Conservation (phyloP, 2,113 vertebrate genomes). For the Hemibagrus wyckioides region DNA sequence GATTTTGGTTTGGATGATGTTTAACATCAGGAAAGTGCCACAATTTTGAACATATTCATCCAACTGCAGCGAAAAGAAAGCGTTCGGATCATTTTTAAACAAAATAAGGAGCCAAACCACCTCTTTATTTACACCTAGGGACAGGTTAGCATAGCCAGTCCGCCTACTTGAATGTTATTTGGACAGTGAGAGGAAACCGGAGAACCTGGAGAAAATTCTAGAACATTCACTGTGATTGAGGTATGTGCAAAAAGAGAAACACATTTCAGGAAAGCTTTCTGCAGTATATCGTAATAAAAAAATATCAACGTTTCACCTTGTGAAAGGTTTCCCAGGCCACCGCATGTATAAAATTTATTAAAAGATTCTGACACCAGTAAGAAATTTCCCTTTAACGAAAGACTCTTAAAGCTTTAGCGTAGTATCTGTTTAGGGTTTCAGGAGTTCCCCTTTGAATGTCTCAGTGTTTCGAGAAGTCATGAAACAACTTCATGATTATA, state of each 20-base stretch:
- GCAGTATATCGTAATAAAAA: neutral
- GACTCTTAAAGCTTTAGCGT: neutral
- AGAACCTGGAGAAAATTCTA: neutral
- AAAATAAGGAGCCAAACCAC: neutral
- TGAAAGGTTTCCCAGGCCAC: neutral
- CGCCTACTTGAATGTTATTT: neutral
- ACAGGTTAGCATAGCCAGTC: no score
- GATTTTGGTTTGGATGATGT: neutral
- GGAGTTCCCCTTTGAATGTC: neutral
- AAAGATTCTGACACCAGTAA: neutral
- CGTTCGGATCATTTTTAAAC: neutral
- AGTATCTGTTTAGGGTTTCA: neutral
- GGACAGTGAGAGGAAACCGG: neutral
- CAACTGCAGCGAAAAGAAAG: neutral
- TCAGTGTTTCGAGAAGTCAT: neutral
- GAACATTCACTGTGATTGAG: neutral
- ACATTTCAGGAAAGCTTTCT: neutral
- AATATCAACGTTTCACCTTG: neutral
- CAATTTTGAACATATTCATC: neutral
- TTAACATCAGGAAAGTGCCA: neutral
- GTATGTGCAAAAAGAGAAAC: neutral
- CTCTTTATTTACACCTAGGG: neutral
- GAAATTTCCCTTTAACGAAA: neutral
- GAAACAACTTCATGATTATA: conserved; percentile 20
- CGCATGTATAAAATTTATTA: neutral